Percentiles rank a stretch among this genome's conserved stretches.
Conservation (phyloP, 2,113 vertebrate species). For the Motacilla alba region DNA sequence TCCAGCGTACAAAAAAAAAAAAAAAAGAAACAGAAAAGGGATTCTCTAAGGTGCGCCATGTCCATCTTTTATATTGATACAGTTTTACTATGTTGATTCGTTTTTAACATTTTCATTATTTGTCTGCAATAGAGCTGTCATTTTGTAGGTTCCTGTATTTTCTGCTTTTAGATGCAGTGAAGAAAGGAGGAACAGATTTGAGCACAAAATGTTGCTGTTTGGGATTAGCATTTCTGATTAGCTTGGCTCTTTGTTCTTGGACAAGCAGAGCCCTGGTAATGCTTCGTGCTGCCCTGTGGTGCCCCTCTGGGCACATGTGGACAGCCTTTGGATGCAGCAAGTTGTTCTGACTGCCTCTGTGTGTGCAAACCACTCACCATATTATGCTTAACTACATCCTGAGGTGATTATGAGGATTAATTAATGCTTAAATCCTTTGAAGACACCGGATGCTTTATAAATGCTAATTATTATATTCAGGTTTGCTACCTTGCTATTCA, state of each 20-base stretch:
- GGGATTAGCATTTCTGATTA: constrained; percentile 40
- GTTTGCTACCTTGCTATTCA: not conserved
- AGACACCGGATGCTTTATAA: constrained; percentile 21
- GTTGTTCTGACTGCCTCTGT: not conserved
- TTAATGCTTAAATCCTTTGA: constrained; percentile 12
- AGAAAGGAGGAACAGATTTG: constrained; percentile 3
- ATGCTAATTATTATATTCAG: constrained; percentile 50
- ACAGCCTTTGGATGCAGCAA: not conserved
- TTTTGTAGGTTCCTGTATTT: not conserved
- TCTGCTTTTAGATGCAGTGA: not conserved
- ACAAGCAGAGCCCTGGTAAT: not conserved
- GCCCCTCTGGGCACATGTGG: not conserved
- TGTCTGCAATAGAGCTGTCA: not conserved
- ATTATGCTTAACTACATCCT: not conserved
- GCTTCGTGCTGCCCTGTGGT: not conserved
- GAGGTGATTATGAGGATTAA: constrained; percentile 6
- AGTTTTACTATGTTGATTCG: not conserved
- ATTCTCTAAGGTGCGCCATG: not conserved
- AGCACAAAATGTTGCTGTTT: not conserved
- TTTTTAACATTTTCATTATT: not conserved
- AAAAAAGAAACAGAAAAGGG: too few species aligned
- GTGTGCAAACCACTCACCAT: not conserved
- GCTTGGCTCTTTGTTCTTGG: constrained; percentile 12
- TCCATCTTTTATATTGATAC: not conserved
- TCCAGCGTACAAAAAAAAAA: not conserved